phyloP scores from a whole-genome alignment of 2,113 vertebrate genomes.

The Urocolius indicus region DNA sequence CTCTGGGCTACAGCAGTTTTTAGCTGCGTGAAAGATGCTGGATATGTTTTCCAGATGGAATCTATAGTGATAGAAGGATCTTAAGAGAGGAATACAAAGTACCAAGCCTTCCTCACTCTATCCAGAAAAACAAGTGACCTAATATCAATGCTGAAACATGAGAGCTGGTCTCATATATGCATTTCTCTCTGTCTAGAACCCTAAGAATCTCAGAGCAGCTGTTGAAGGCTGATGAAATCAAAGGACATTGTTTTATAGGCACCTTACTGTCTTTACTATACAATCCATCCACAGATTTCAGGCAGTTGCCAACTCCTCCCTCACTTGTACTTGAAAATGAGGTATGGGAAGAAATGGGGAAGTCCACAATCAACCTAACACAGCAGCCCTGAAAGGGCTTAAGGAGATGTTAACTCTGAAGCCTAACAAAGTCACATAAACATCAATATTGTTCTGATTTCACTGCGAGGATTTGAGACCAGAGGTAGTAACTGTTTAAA shows the following conservation, averaged over 20 bases:
- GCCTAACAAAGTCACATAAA: background rate
- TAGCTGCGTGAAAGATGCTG: background rate
- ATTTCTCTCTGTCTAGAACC: background rate
- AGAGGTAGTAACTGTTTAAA: background rate
- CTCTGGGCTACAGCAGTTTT: background rate
- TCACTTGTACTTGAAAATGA: background rate
- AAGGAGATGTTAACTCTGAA: background rate
- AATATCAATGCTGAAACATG: background rate
- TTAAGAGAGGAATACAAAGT: background rate
- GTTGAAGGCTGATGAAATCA: background rate
- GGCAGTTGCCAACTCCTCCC: background rate
- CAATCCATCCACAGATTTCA: background rate
- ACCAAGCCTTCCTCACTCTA: background rate
- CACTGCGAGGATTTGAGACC: background rate
- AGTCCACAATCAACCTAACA: background rate
- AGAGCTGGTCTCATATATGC: background rate
- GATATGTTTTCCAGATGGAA: accelerated
- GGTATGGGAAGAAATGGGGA: background rate
- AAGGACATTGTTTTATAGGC: background rate
- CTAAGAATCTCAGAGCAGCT: background rate
- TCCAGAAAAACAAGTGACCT: background rate
- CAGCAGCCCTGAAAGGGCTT: background rate
- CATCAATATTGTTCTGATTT: background rate
- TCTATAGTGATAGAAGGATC: background rate
- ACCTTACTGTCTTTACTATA: background rate